phyloP scores from a whole-genome alignment of 1,140 invertebrate genomes.

The Palaemon carinicauda region DNA sequence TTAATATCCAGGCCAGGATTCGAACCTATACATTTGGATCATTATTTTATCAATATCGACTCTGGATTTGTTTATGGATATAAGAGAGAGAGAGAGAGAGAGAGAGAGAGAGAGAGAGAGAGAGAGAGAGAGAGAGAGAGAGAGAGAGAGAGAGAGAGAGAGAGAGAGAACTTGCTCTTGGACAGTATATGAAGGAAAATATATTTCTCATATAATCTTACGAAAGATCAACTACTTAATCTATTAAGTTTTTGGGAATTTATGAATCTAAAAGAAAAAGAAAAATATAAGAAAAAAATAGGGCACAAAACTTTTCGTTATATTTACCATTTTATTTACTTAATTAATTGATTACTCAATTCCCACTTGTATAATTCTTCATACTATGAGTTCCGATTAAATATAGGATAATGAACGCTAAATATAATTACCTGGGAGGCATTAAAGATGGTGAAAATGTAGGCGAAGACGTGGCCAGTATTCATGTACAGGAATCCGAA shows the following conservation, averaged over 20 bases:
- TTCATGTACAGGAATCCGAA: constrained; percentile 59
- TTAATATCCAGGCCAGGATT: no score
- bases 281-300: not conserved
- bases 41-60: no score
- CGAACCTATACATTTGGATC: no score
- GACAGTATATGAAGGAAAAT: no score
- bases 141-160: not conserved
- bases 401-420: no score
- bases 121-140: not conserved
- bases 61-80: no score
- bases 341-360: not conserved
- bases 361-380: not conserved
- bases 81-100: not conserved
- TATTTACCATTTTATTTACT: not conserved
- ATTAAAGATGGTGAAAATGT: constrained; percentile 60
- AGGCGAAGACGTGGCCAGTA: constrained; percentile 57
- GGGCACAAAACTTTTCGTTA: not conserved
- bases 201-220: no score
- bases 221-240: no score
- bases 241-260: no score
- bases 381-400: no score
- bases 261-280: no score
- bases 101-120: not conserved
- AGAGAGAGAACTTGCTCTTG: no score
- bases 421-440: constrained; percentile 60